A percentile compares a stretch with the other conserved stretches of the same genome.
phyloP scores from a whole-genome alignment of 1,140 invertebrate genomes.

The Sminthurides bifidus region DNA sequence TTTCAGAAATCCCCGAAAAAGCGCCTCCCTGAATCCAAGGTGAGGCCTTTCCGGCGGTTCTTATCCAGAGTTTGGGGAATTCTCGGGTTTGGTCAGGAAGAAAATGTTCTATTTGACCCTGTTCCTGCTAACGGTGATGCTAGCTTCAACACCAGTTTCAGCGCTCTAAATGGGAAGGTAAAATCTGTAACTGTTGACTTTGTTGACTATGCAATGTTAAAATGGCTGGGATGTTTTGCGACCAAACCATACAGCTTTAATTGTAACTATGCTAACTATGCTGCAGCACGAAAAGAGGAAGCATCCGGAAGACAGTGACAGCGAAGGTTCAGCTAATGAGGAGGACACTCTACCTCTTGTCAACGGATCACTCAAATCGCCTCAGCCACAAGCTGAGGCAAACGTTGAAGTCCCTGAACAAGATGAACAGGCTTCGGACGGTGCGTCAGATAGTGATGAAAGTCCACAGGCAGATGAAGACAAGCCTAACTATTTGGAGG shows the following conservation, averaged over 20 bases:
- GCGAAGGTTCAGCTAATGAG: background rate
- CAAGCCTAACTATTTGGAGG: background rate
- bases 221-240: no score
- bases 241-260: no score
- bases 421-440: no score
- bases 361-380: no score
- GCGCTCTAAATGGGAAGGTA: background rate
- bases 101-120: background rate
- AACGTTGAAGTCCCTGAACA: no score
- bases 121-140: background rate
- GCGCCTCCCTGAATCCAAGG: background rate
- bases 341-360: no score
- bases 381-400: no score
- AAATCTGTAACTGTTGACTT: background rate
- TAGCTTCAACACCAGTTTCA: background rate
- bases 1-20: slow-evolving; percentile 9
- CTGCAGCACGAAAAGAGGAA: background rate
- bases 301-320: background rate
- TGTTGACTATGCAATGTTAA: no score
- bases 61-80: background rate
- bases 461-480: no score
- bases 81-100: background rate
- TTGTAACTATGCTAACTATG: background rate
- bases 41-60: background rate
- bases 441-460: no score